Percentiles rank a stretch among this genome's conserved stretches.
Conservation (phyloP, 2,888 invertebrate species). For the Onthophagus sagittarius region DNA sequence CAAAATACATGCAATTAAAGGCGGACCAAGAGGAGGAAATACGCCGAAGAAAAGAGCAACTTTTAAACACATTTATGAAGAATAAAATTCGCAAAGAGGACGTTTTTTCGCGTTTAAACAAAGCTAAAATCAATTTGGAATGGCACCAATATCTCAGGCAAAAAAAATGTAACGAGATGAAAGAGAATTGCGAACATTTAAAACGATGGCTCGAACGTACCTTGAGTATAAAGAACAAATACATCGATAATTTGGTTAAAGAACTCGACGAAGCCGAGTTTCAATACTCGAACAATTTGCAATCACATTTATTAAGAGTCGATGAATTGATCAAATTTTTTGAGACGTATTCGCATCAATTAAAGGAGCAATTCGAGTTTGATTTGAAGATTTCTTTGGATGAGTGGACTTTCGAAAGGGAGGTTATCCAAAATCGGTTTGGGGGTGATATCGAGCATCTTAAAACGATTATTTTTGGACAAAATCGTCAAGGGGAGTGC, state of each 20-base stretch:
- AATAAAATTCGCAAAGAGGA: slow-evolving; percentile 81
- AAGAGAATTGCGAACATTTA: slow-evolving; percentile 62
- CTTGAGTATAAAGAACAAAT: slow-evolving; percentile 64
- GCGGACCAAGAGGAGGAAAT: slow-evolving; percentile 82
- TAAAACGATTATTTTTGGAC: slow-evolving; percentile 43
- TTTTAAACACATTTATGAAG: slow-evolving; percentile 79
- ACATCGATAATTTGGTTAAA: slow-evolving; percentile 59
- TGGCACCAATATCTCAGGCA: slow-evolving; percentile 76
- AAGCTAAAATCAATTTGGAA: slow-evolving; percentile 80
- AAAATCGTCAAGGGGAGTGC: slow-evolving; percentile 40
- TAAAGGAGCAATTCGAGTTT: slow-evolving; percentile 51
- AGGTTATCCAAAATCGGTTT: slow-evolving; percentile 46
- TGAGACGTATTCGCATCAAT: slow-evolving; percentile 50
- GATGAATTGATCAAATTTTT: slow-evolving; percentile 60
- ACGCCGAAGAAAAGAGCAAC: slow-evolving; percentile 71
- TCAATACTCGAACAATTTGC: slow-evolving; percentile 69
- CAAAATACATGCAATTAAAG: slow-evolving; percentile 74
- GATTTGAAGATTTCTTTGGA: slow-evolving; percentile 52
- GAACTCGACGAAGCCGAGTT: slow-evolving; percentile 69
- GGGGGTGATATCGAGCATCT: slow-evolving; percentile 47
- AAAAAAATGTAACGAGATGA: slow-evolving; percentile 72
- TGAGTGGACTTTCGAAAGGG: slow-evolving; percentile 55
- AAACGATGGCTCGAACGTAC: slow-evolving; percentile 58
- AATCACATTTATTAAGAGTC: slow-evolving; percentile 68
- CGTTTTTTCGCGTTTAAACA: slow-evolving; percentile 70